These are phyloP conservation scores for Pteropus alecto DNA, from an alignment of 2,113 vertebrate species.

Conservation along the genomic window DNA sequence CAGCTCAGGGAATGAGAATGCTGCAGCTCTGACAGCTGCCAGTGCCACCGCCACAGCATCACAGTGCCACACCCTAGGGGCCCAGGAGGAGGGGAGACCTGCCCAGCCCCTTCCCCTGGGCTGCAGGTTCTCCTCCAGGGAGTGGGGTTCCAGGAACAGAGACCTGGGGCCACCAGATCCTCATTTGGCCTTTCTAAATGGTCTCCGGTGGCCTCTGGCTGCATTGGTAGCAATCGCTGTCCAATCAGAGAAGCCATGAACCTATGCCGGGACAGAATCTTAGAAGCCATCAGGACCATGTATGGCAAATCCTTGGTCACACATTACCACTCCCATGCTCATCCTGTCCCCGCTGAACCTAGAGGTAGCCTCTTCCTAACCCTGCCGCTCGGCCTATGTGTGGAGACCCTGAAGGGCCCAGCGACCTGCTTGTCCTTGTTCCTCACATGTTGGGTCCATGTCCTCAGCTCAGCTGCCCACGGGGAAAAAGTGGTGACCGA, in stretches of 20 bases:
- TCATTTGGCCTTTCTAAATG: background rate
- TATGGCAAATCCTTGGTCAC: background rate
- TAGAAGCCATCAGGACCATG: background rate
- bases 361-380: background rate
- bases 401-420: background rate
- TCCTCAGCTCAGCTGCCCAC: background rate
- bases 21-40: background rate
- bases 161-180: background rate
- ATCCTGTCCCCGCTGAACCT: background rate
- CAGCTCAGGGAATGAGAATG: background rate
- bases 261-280: background rate
- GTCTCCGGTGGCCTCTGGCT: background rate
- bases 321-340: background rate
- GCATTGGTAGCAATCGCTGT: rapidly evolving
- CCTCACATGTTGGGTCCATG: too few relatives aligned
- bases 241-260: background rate
- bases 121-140: background rate
- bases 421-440: rapidly evolving
- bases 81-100: background rate
- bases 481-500: background rate
- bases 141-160: background rate
- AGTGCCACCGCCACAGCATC: background rate
- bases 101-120: background rate
- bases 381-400: rapidly evolving
- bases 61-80: background rate